phyloP scores from a whole-genome alignment of 2,113 vertebrate species.

The Barnardius zonarius region DNA sequence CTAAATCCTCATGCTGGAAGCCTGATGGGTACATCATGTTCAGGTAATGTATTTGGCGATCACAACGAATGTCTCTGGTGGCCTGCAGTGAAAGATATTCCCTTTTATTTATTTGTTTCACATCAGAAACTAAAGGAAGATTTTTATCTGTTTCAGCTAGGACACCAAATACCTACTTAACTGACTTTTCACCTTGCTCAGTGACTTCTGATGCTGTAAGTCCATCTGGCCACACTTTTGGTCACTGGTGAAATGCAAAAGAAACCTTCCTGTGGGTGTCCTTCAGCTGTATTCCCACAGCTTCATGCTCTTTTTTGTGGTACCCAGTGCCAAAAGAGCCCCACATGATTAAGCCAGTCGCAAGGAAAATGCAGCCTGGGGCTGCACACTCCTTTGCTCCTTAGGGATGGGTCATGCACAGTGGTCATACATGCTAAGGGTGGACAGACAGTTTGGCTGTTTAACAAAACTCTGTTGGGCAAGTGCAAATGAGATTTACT shows the following conservation, averaged over 20 bases:
- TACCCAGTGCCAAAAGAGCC: background rate
- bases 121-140: background rate
- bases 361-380: background rate
- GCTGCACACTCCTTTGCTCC: background rate
- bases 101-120: background rate
- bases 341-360: accelerated
- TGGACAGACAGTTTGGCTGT: background rate
- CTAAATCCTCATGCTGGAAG: background rate
- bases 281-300: background rate
- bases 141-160: background rate
- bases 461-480: background rate
- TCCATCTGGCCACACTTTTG: background rate
- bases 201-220: background rate
- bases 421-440: background rate
- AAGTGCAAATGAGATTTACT: background rate
- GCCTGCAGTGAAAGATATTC: background rate
- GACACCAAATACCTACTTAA: background rate
- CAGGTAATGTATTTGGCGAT: background rate
- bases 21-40: background rate
- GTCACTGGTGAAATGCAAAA: background rate
- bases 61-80: background rate
- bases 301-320: background rate
- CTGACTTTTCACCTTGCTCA: background rate
- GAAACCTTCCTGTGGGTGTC: background rate
- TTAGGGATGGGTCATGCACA: background rate